These are phyloP conservation scores for Cepphus grylle DNA, from an alignment of 2,113 vertebrate species.

Conservation along the genomic window DNA sequence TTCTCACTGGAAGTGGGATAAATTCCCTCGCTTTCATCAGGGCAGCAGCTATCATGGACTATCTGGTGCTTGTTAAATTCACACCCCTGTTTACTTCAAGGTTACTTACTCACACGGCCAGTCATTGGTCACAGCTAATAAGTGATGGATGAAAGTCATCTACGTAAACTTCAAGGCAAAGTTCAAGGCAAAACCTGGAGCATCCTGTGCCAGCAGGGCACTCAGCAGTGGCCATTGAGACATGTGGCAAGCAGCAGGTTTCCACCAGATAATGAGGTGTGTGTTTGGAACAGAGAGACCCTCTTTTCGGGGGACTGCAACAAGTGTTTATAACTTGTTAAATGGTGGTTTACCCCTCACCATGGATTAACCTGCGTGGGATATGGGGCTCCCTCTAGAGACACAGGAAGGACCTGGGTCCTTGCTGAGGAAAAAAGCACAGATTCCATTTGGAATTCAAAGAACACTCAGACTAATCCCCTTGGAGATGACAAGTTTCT, in stretches of 20 bases:
- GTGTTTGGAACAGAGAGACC: not conserved
- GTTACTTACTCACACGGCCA: not conserved
- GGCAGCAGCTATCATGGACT: not conserved
- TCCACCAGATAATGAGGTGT: not conserved
- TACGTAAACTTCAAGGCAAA: not conserved
- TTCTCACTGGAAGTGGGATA: not conserved
- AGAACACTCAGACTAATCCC: not conserved
- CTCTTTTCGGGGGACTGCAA: not conserved
- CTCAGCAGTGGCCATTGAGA: not conserved
- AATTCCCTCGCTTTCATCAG: not conserved
- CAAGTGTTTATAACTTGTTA: not conserved
- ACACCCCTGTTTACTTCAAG: not conserved
- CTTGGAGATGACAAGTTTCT: not conserved
- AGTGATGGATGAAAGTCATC: not conserved
- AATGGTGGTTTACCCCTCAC: not conserved
- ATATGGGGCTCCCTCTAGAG: not conserved
- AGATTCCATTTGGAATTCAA: not conserved
- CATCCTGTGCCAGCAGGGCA: not conserved
- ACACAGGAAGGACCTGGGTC: not conserved
- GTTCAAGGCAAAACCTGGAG: not conserved
- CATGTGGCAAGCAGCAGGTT: not conserved
- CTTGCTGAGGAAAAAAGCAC: not conserved
- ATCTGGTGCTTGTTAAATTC: not conserved
- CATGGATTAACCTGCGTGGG: fast-evolving
- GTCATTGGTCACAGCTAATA: not conserved